Evolutionary conservation across 2,888 invertebrate genomes (phyloP).

Genomic region (Sinotaia quadrata): DNA sequence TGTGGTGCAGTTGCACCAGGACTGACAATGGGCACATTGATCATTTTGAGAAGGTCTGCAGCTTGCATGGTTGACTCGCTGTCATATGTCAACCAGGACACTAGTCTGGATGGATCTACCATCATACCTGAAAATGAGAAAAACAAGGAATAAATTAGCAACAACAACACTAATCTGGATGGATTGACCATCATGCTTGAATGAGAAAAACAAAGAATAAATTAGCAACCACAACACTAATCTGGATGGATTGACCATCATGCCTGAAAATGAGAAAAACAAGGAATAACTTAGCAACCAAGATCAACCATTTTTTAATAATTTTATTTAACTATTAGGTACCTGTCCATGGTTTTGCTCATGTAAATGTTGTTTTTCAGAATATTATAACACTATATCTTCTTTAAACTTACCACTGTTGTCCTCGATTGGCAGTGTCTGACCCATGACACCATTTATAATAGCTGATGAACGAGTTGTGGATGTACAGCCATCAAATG

Average conservation of each 20-base stretch:
- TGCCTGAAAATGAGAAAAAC: constrained; percentile 1
- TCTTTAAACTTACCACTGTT: constrained; percentile 9
- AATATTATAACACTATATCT: too few species aligned
- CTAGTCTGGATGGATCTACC: constrained; percentile 35
- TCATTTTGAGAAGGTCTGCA: constrained; percentile 46
- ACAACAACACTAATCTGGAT: constrained; percentile 51
- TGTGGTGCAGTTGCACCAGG: constrained; percentile 58
- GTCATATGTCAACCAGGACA: constrained; percentile 61
- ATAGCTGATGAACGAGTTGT: constrained; percentile 52
- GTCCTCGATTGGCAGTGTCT: constrained; percentile 18
- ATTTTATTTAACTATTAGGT: too few species aligned
- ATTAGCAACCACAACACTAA: constrained; percentile 59
- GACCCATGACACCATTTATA: constrained; percentile 47
- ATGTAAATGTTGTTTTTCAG: too few species aligned
- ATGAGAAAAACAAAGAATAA: neutral
- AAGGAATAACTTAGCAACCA: too few species aligned
- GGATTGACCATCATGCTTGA: constrained; percentile 9
- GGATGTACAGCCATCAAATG: constrained; percentile 64
- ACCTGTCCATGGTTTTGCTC: too few species aligned
- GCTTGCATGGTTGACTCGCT: constrained; percentile 58
- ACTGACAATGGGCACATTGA: constrained; percentile 74
- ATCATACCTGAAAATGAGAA: neutral
- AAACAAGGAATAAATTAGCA: neutral
- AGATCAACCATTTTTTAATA: too few species aligned
- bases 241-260: constrained; percentile 24